These are phyloP conservation scores for Mamestra brassicae DNA, from an alignment of 2,888 invertebrate genomes.

Conservation along the genomic window DNA sequence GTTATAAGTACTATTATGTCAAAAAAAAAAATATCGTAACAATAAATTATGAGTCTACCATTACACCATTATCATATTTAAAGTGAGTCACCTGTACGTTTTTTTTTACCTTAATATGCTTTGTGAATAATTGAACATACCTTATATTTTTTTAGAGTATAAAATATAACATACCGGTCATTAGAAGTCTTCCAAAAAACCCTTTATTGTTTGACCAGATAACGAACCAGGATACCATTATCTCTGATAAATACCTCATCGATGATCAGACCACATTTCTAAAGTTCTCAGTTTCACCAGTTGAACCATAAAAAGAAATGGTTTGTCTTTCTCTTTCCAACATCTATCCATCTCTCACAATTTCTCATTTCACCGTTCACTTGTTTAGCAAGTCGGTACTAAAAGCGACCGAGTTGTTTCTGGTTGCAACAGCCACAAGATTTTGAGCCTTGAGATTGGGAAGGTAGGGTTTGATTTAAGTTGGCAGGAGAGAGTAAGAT, in stretches of 20 bases:
- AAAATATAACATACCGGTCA: too few relatives aligned
- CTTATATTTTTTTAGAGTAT: too few relatives aligned
- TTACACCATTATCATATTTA: too few relatives aligned
- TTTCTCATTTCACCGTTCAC: constrained; percentile 91
- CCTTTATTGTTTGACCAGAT: constrained; percentile 26
- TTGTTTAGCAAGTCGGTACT: constrained; percentile 86
- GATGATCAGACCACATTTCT: constrained; percentile 62
- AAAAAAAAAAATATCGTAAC: too few relatives aligned
- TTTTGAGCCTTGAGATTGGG: constrained; percentile 44
- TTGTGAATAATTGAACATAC: too few relatives aligned
- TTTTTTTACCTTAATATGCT: too few relatives aligned
- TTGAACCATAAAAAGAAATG: constrained; percentile 82
- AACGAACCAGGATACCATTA: constrained; percentile 50
- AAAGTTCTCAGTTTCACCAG: constrained; percentile 70
- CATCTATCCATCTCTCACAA: constrained; percentile 85
- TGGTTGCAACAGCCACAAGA: constrained; percentile 26
- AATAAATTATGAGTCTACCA: too few relatives aligned
- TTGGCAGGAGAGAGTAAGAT: constrained; percentile 69
- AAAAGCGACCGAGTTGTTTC: constrained; percentile 79
- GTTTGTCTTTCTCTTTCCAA: constrained; percentile 78
- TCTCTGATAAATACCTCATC: constrained; percentile 53
- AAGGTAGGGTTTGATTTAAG: constrained; percentile 54
- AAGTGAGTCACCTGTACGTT: too few relatives aligned
- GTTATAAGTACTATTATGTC: too few relatives aligned
- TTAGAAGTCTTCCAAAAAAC: too few relatives aligned